These are phyloP conservation scores for Scolopax rusticola DNA, from an alignment of 2,797 vertebrate genomes.

Conservation along the genomic window DNA sequence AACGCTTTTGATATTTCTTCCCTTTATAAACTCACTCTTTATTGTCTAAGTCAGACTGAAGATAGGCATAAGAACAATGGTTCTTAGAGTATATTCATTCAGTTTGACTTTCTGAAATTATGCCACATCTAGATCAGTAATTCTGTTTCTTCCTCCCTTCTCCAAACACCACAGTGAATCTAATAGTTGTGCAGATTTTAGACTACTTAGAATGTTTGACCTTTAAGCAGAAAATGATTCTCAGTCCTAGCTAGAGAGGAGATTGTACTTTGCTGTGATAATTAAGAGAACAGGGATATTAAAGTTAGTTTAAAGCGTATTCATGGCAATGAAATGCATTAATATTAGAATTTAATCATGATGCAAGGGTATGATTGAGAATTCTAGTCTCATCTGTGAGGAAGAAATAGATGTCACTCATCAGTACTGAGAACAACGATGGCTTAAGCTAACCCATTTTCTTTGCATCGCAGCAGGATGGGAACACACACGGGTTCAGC, in stretches of 20 bases:
- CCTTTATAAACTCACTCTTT: neutral
- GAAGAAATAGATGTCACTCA: neutral
- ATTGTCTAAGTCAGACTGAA: neutral
- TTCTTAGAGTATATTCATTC: neutral
- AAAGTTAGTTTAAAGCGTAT: conserved; percentile 24
- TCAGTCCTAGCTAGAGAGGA: neutral
- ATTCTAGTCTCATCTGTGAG: neutral
- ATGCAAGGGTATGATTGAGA: neutral
- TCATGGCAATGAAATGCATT: neutral
- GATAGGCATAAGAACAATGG: neutral
- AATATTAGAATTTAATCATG: neutral
- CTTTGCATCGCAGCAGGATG: neutral
- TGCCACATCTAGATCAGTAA: neutral
- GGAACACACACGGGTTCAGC: neutral
- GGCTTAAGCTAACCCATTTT: neutral
- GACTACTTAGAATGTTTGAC: neutral
- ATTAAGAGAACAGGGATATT: conserved; percentile 29
- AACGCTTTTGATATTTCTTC: neutral
- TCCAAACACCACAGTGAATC: neutral
- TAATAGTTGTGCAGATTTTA: neutral
- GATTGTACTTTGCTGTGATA: neutral
- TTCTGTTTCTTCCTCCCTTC: neutral
- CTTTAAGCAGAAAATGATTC: conserved; percentile 24
- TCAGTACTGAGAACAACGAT: rapidly evolving
- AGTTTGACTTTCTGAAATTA: neutral